These are phyloP conservation scores for Labrus mixtus DNA, from an alignment of 2,113 vertebrate species.

Conservation along the genomic window DNA sequence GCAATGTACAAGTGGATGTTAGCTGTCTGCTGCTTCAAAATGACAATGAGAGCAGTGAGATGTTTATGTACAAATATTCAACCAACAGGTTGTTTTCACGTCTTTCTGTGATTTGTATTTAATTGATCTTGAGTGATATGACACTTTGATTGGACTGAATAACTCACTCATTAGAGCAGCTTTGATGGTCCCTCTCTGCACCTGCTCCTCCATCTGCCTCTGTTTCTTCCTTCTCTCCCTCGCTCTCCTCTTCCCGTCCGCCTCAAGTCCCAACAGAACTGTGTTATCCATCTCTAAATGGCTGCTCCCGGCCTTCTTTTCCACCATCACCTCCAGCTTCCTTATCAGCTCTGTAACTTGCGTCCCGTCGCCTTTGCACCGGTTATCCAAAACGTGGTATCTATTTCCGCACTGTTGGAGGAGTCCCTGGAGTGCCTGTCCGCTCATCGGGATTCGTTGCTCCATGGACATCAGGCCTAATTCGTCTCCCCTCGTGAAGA, in stretches of 20 bases:
- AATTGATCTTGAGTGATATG: too few species aligned
- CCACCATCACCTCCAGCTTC: constrained; percentile 77
- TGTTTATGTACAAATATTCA: too few species aligned
- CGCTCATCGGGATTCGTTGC: constrained; percentile 65
- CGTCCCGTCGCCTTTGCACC: constrained; percentile 59
- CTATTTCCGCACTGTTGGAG: constrained; percentile 74
- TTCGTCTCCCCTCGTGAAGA: constrained; percentile 81
- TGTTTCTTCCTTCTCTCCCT: constrained; percentile 83
- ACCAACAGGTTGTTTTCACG: too few species aligned
- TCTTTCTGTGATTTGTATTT: too few species aligned
- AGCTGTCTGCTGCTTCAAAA: too few species aligned
- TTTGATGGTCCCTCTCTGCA: constrained; percentile 77
- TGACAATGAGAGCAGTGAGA: too few species aligned
- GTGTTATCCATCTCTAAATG: constrained; percentile 56
- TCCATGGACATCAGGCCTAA: constrained; percentile 72
- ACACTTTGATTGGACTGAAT: background rate
- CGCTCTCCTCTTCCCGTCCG: constrained; percentile 74
- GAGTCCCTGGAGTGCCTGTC: constrained; percentile 68
- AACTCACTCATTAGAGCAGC: constrained; percentile 77
- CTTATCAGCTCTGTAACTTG: constrained; percentile 71
- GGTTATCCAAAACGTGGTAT: constrained; percentile 80
- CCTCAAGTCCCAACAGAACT: constrained; percentile 67
- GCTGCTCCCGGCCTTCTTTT: constrained; percentile 39
- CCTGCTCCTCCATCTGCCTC: constrained; percentile 80
- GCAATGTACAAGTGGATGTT: too few species aligned